Conservation (phyloP, 1,140 invertebrate species). For the Tetramorium simillimum region DNA sequence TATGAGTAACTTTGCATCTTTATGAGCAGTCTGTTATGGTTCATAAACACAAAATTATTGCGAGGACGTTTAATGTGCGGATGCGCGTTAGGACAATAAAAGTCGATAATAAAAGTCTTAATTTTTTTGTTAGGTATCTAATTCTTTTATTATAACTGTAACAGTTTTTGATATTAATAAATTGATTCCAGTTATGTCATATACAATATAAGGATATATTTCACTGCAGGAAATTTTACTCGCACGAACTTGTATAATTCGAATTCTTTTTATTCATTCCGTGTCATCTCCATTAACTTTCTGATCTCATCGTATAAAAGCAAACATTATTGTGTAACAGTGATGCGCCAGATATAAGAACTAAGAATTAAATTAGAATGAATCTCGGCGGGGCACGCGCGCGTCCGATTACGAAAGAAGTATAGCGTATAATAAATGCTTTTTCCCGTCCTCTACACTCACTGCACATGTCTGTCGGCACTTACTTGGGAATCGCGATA, state of each 20-base stretch:
- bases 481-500: background rate
- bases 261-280: background rate
- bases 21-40: background rate
- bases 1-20: conserved; percentile 14
- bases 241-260: background rate
- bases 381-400: background rate
- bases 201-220: background rate
- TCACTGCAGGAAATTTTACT: background rate
- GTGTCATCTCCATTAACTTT: background rate
- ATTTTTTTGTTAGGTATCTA: background rate
- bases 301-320: background rate
- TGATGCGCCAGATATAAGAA: conserved; percentile 12
- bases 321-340: conserved; percentile 7
- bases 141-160: background rate
- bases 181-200: background rate
- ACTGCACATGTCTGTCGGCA: background rate
- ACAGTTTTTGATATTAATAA: background rate
- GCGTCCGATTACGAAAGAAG: conserved; percentile 32
- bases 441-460: background rate
- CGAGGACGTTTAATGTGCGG: background rate
- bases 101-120: background rate
- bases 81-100: background rate
- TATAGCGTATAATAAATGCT: conserved; percentile 24
- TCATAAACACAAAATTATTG: background rate
- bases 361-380: background rate